Evolutionary conservation across 2,888 invertebrate genomes (phyloP).

Genomic region (Synanthedon vespiformis): DNA sequence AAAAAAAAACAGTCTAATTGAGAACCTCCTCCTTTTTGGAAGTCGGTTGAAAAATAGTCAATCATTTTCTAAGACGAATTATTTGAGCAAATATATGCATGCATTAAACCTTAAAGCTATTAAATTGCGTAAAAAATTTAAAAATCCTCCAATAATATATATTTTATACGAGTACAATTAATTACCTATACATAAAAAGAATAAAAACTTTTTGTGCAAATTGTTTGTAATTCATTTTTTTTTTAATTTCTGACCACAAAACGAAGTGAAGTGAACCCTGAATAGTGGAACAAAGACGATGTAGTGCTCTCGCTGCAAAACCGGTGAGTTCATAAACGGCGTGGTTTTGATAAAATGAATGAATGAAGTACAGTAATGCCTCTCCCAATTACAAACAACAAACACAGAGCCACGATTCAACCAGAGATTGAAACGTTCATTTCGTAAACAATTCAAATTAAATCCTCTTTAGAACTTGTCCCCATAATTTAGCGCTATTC

Average conservation of each 20-base stretch:
- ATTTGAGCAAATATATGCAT: too few species aligned
- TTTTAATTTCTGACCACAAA: conserved; percentile 15
- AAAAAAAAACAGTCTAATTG: too few species aligned
- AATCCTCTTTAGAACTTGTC: conserved; percentile 16
- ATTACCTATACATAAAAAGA: too few species aligned
- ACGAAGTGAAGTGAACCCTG: conserved; percentile 21
- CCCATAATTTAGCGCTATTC: neutral
- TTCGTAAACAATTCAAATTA: conserved; percentile 39
- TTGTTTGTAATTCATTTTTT: too few species aligned
- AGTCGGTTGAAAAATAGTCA: too few species aligned
- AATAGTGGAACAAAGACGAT: conserved; percentile 11
- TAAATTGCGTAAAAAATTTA: too few species aligned
- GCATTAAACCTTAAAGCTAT: too few species aligned
- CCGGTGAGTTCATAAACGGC: conserved; percentile 46
- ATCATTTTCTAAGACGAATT: too few species aligned
- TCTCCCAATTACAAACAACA: neutral
- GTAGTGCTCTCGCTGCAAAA: conserved; percentile 37
- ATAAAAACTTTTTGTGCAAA: too few species aligned
- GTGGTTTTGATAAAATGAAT: neutral
- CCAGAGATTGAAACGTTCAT: conserved; percentile 13
- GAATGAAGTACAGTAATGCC: neutral
- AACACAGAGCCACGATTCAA: neutral
- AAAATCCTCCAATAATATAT: too few species aligned
- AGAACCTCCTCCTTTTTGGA: too few species aligned
- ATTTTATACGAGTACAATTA: too few species aligned